These are phyloP conservation scores for Bactericera cockerelli DNA, from an alignment of 1,140 invertebrate genomes.

Conservation along the genomic window DNA sequence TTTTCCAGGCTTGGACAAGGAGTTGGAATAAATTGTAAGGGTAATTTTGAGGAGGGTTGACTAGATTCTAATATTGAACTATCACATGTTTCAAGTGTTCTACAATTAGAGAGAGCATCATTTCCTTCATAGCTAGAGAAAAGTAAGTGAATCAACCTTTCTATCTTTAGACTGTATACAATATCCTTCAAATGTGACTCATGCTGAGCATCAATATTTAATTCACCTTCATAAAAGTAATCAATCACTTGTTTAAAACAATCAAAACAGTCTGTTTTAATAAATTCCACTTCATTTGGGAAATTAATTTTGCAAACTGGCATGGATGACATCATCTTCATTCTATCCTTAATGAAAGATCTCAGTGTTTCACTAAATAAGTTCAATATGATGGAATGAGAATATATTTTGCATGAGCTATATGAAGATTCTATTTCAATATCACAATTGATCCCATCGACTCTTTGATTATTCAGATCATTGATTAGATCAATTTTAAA, in stretches of 20 bases:
- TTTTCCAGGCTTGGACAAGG: too few species aligned
- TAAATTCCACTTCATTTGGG: neutral
- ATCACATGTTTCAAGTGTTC: too few species aligned
- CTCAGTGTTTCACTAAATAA: neutral
- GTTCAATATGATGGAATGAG: neutral
- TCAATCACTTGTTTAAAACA: neutral
- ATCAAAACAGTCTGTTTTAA: neutral
- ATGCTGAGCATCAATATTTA: neutral
- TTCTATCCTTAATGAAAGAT: neutral
- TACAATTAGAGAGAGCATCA: too few species aligned
- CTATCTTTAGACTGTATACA: neutral
- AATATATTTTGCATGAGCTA: neutral
- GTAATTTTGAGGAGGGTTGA: too few species aligned
- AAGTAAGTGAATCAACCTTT: neutral
- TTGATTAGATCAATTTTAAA: conserved; percentile 2
- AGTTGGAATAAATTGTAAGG: too few species aligned
- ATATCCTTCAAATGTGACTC: neutral
- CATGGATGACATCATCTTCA: neutral
- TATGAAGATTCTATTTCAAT: neutral
- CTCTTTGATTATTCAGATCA: neutral
- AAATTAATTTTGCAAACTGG: neutral
- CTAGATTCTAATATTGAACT: too few species aligned
- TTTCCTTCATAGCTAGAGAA: too few species aligned
- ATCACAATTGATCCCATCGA: neutral
- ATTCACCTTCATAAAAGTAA: neutral